Conservation (phyloP, 2,113 vertebrate species). For the Brachypteracias leptosomus region DNA sequence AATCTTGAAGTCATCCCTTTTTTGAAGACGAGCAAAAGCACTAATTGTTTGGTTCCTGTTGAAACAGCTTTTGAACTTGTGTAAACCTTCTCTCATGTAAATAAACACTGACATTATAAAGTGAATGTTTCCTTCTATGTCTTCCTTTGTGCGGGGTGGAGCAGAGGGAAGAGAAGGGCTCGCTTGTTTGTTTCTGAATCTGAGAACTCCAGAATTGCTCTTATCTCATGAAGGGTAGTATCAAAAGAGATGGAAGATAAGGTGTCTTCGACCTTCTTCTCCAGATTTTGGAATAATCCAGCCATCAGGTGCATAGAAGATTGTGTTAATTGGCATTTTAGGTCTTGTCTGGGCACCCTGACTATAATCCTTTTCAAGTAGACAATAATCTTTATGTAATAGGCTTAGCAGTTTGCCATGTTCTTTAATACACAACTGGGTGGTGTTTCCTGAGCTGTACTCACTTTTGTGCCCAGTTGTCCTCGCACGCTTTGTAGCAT, state of each 20-base stretch:
- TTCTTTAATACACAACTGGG: neutral
- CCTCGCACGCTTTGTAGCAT: neutral
- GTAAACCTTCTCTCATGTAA: constrained; percentile 50
- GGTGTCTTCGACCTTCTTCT: neutral
- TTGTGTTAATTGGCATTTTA: neutral
- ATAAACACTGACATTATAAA: constrained; percentile 59
- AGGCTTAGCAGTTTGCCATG: neutral
- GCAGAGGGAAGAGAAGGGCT: neutral
- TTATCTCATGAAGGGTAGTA: neutral
- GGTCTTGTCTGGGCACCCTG: neutral
- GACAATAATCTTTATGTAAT: neutral
- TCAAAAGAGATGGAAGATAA: neutral
- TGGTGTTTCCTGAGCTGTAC: neutral
- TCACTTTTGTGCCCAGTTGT: neutral
- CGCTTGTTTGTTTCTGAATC: neutral
- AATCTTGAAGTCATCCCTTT: neutral
- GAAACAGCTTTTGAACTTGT: neutral
- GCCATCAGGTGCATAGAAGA: neutral
- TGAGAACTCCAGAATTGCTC: neutral
- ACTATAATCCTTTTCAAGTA: neutral
- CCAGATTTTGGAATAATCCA: neutral
- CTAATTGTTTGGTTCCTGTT: neutral
- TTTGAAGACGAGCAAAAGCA: neutral
- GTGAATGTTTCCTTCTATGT: neutral
- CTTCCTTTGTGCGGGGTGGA: neutral